These are phyloP conservation scores for Elgaria multicarinata DNA, from an alignment of 2,113 vertebrate genomes.

Conservation along the genomic window DNA sequence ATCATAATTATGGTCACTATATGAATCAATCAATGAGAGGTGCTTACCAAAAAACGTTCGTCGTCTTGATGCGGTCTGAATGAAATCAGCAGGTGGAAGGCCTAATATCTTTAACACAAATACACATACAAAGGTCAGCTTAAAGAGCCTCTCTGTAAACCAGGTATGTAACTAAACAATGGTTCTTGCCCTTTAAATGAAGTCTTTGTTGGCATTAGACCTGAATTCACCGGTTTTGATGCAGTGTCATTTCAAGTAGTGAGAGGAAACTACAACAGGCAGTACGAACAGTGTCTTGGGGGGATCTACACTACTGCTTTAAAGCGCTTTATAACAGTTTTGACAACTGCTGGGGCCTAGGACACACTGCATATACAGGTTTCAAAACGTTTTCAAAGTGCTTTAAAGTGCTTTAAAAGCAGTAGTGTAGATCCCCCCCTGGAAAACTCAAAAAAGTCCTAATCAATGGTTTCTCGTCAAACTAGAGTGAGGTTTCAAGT, in stretches of 20 bases:
- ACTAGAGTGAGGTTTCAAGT: neutral
- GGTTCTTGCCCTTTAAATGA: neutral
- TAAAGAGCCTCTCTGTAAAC: neutral
- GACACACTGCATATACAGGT: too few species aligned
- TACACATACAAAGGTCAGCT: neutral
- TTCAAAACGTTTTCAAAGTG: too few species aligned
- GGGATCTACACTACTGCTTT: too few species aligned
- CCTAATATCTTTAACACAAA: slow-evolving; percentile 85
- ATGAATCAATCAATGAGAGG: neutral
- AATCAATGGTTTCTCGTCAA: too few species aligned
- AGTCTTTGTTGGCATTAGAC: neutral
- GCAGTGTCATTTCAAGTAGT: neutral
- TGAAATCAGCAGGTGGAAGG: slow-evolving; percentile 87
- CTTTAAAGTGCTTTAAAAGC: too few species aligned
- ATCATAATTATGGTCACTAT: neutral
- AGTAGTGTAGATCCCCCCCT: too few species aligned
- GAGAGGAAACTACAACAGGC: too few species aligned
- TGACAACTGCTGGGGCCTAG: too few species aligned
- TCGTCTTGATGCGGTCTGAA: slow-evolving; percentile 87
- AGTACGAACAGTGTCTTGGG: neutral
- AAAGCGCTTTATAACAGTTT: too few species aligned
- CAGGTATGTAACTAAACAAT: neutral
- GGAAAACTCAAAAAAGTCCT: neutral
- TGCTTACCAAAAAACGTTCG: slow-evolving; percentile 90
- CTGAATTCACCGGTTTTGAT: neutral